Conservation (phyloP, 2,888 invertebrate genomes). For the Drosophila trichaetosa region DNA sequence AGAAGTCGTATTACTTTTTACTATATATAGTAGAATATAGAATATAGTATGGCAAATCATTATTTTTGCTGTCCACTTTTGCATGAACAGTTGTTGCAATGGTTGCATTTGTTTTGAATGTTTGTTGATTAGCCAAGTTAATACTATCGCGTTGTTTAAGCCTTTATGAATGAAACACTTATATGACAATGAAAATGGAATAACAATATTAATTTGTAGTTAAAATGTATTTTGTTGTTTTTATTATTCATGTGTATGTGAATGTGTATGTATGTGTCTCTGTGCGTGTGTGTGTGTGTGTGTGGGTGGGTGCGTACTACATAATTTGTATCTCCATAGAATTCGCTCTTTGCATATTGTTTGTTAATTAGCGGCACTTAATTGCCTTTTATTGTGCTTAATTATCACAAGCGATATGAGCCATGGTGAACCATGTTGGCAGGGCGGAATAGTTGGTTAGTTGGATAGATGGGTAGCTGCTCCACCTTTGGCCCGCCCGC, state of each 20-base stretch:
- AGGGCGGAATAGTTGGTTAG: conserved; percentile 9
- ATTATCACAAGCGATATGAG: conserved; percentile 47
- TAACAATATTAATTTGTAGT: not conserved
- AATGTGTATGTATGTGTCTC: not conserved
- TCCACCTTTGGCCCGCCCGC: conserved; percentile 55
- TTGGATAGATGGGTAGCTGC: conserved; percentile 10
- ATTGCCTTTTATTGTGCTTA: conserved; percentile 69
- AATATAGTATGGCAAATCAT: no score
- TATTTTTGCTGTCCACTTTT: not conserved
- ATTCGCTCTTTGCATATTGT: conserved; percentile 52
- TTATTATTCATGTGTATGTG: not conserved
- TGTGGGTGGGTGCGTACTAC: not conserved
- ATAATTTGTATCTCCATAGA: conserved; percentile 8
- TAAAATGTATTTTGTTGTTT: not conserved
- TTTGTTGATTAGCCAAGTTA: not conserved
- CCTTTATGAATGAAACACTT: not conserved
- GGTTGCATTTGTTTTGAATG: not conserved
- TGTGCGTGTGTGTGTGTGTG: no score
- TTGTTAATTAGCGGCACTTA: conserved; percentile 61
- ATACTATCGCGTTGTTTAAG: not conserved
- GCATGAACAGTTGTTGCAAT: not conserved
- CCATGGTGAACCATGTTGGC: conserved; percentile 9
- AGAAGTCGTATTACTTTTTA: not conserved
- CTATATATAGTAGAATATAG: not conserved
- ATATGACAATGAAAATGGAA: not conserved